Base-by-base conservation (phyloP, 2,113 vertebrate genomes). In the Engystomops pustulosus region DNA sequence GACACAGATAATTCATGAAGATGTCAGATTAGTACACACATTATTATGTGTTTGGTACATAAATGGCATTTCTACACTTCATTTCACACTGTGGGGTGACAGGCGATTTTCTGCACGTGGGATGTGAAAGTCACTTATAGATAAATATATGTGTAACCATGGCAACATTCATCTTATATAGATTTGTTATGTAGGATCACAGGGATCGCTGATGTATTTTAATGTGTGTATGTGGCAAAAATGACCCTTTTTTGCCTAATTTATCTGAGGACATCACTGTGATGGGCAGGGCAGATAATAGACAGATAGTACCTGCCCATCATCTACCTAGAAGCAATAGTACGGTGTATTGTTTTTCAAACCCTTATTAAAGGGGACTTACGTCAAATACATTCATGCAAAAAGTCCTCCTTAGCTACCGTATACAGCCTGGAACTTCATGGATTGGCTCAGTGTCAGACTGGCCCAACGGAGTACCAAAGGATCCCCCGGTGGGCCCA, bases 1-100 rank as follows among this genome's bases (percentile, higher is more conserved):
- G 78, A 41, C 53, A 79, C 34, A 49, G 65, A 83, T 74, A 62
- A 82, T 72, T 44, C 47, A 72, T 55, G 80, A 74, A 60, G n/a
- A 38, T 27, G 47, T 15, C 67, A 72, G 55, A 45, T 17, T 55
- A 82, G 36, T 70, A 72, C 45, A 72, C 6, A 62, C 38, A 49
- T 83, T 83, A 9, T 62, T 82, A 60, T 62, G 15, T 32, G 51
- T 45, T 60, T 15, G 5, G 36, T 65, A 30, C 81, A 62, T 41
- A 60, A 74, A 62, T 62, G 47, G 23, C 49, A 81, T 81, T 81
- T 55, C n/a, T 10, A 72, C 47, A 20, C 47, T 53, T 20, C 15
- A 72, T 47, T 55, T 74, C 69, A 27, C n/a, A 27, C 69, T 75
- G 69, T 10, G 38, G 25, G 38, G 51, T 72, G 68, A 83, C 53